Conservation (phyloP, 1,140 invertebrate species). For the Dryas iulia region DNA sequence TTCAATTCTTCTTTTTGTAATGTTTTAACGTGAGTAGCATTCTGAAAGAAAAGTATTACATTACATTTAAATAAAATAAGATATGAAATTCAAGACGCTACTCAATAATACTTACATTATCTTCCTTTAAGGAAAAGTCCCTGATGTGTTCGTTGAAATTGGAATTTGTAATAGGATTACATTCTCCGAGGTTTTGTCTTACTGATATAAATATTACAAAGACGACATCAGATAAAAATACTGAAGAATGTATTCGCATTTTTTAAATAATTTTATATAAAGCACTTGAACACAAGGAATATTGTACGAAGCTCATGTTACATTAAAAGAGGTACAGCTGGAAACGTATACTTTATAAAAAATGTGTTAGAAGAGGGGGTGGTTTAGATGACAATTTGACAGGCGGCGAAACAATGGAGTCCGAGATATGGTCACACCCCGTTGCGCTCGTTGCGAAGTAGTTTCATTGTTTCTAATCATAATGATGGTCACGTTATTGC, state of each 20-base stretch:
- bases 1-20: slow-evolving; percentile 52
- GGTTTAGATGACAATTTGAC: slow-evolving; percentile 64
- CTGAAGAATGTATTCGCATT: slow-evolving; percentile 32
- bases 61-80: slow-evolving; percentile 24
- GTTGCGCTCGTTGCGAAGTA: slow-evolving; percentile 65
- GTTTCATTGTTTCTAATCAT: slow-evolving; percentile 71
- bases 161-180: slow-evolving; percentile 53
- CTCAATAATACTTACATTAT: slow-evolving; percentile 44
- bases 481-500: slow-evolving; percentile 59
- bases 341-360: slow-evolving; percentile 62
- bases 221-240: slow-evolving; percentile 26
- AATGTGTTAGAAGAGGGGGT: slow-evolving; percentile 49
- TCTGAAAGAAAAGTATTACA: slow-evolving; percentile 46
- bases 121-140: slow-evolving; percentile 53
- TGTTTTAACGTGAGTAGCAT: slow-evolving; percentile 49
- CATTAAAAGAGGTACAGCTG: slow-evolving; percentile 38
- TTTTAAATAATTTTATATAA: slow-evolving; percentile 26
- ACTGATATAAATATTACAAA: slow-evolving; percentile 31
- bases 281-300: slow-evolving; percentile 29
- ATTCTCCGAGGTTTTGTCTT: slow-evolving; percentile 31
- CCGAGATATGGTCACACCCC: slow-evolving; percentile 57
- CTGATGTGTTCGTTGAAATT: slow-evolving; percentile 60
- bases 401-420: slow-evolving; percentile 58
- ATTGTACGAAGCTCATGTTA: slow-evolving; percentile 31
- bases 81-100: slow-evolving; percentile 13